Evolutionary conservation across 2,797 vertebrate species (phyloP), one percentile per base, ranked within the genome.

Genomic region (Hipposideros larvatus): DNA sequence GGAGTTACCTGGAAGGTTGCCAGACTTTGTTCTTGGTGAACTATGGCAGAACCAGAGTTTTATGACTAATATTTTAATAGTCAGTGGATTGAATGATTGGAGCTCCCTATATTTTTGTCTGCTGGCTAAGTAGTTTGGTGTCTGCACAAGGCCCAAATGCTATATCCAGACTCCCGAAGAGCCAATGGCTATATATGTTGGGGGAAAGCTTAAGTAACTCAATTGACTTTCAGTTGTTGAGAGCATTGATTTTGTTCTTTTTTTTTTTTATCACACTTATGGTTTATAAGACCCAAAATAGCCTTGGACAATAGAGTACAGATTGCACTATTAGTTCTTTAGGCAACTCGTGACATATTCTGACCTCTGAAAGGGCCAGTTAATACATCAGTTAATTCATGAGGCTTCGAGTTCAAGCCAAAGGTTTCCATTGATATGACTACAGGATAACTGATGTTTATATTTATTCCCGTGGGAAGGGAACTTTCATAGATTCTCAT

Each of bases 231-330:
- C 68, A 79, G 83, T 90, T 96, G 61, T 87, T 96, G 88, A 96
- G 71, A 96, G 92, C 88, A 96, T 91, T 91, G 88, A 93, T 96
- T 97, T 97, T 48, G 48, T 94, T 37, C 48, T 51, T 91, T 79
- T 91, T 91, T 51, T 88, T 91, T 87, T 41, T 7, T 91, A 97
- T 85, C 94, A 87, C 93, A 89, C 95, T 96, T 93, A 90, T 5
- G 83, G 61, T 80, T 96, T 91, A 78, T 90, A 95, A 96, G 73
- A 75, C 78, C 71, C 61, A 48, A 94, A 97, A 92, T 94, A 97
- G 41, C 84, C 24, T 22, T 57, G 48, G 63, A 90, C 37, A 55
- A 53, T 63, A 84, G 82, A 82, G 51, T 59, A 71, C 53, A 94
- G 75, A 46, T 83, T 70, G 34, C 55, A 65, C 26, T 77, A 18